Evolutionary conservation across 2,113 vertebrate species (phyloP), one percentile per base, ranked within the genome.

Genomic region (Cololabis saira): DNA sequence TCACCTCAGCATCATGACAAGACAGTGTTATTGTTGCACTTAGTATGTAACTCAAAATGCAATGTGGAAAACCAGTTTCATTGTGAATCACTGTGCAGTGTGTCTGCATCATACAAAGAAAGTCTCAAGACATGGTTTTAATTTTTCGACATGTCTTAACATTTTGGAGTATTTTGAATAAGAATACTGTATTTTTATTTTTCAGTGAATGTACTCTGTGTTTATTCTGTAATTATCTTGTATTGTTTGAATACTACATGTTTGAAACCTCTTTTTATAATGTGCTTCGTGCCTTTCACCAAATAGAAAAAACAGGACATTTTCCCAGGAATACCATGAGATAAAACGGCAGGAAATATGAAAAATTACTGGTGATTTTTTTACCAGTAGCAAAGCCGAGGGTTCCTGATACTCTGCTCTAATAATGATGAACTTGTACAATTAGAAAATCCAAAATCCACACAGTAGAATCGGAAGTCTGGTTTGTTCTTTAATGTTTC

Each of bases 21-120:
- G 73, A 87, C 84, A 76, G 80, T 83, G 73, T 87, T 86, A 80
- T 74, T 64, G 43, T 80, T 82, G 84, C 83, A 82, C 84, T 86
- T 80, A 56, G 56, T 57, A 53, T 80, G 57, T 78, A 54, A 17
- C 78, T 76, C 19, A 55, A 56, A 51, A 71, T 68, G 57, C 67
- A 51, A 51, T 41, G 24, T 80, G 57, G 42, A 53, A 33, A 72
- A 64, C 52, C 12, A 56, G 47, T 75, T 62, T 76, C 42, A 56
- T 60, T 79, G 17, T 47, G 45, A 63, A 27, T 62, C 61, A 72
- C 69, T 63, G 49, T 66, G 68, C 78, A 60, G 49, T 72, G 40
- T 45, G 56, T 37, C 67, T 56, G 48, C 71, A 76, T 66, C 69
- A 68, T 65, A 50, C 63, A 70, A 57, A 43, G 12, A 0, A n/a